Conservation (phyloP, 2,888 invertebrate genomes). For the Stomorhina lunata region DNA sequence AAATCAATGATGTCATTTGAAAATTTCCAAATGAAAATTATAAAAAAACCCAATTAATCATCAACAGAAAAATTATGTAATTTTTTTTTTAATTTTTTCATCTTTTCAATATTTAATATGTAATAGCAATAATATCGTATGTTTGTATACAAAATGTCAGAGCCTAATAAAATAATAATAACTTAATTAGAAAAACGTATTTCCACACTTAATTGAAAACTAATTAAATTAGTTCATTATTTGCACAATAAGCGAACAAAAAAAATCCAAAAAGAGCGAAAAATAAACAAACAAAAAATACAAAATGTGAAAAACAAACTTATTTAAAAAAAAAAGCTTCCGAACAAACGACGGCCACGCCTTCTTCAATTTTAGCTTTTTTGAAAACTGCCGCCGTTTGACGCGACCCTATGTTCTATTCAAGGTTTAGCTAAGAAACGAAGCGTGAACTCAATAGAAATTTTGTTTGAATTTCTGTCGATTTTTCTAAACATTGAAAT, state of each 20-base stretch:
- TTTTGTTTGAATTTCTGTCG: background rate
- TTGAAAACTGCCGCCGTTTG: conserved; percentile 36
- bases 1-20: conserved; percentile 58
- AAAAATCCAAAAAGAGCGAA: too few species aligned
- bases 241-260: conserved; percentile 22
- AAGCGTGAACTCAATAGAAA: conserved; percentile 49
- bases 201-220: conserved; percentile 66
- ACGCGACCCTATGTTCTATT: too few species aligned
- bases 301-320: conserved; percentile 12
- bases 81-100: background rate
- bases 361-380: conserved; percentile 43
- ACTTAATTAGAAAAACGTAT: conserved; percentile 66
- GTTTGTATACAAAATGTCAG: background rate
- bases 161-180: conserved; percentile 36
- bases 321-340: conserved; percentile 1
- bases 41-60: conserved; percentile 42
- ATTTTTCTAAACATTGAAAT: background rate
- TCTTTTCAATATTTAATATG: background rate
- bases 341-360: conserved; percentile 40
- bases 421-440: conserved; percentile 60
- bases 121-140: background rate
- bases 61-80: conserved; percentile 2
- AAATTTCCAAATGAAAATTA: conserved; percentile 41
- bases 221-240: conserved; percentile 65
- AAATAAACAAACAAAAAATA: background rate